Evolutionary conservation across 1,140 invertebrate species (phyloP).

Genomic region (Trialeurodes vaporariorum): DNA sequence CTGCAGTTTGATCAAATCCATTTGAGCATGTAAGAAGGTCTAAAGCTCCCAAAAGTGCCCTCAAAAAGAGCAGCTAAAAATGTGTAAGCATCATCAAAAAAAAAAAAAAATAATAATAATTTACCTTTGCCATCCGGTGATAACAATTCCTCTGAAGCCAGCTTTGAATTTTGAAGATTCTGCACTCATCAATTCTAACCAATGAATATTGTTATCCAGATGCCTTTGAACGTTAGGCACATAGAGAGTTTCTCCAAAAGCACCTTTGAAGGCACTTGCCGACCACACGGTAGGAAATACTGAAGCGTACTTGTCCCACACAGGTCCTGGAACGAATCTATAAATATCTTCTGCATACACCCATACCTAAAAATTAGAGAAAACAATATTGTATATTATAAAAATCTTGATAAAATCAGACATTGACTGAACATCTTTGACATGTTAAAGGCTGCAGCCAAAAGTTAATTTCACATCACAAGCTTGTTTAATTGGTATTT

Average conservation of each 20-base stretch:
- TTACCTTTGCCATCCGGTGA: slow-evolving; percentile 58
- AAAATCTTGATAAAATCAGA: too few species aligned
- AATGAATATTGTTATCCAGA: slow-evolving; percentile 57
- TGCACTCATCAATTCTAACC: slow-evolving; percentile 50
- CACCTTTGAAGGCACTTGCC: slow-evolving; percentile 85
- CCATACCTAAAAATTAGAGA: slow-evolving; percentile 40
- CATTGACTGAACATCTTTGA: too few species aligned
- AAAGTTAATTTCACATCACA: too few species aligned
- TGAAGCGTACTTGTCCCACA: slow-evolving; percentile 66
- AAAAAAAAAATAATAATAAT: neutral
- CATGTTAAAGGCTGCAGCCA: too few species aligned
- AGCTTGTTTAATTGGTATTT: too few species aligned
- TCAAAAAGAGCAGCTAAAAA: too few species aligned
- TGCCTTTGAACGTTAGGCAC: slow-evolving; percentile 49
- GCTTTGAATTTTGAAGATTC: slow-evolving; percentile 42
- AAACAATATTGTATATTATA: too few species aligned
- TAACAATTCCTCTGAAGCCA: slow-evolving; percentile 45
- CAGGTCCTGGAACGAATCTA: slow-evolving; percentile 39
- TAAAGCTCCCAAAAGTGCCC: too few species aligned
- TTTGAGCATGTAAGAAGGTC: too few species aligned
- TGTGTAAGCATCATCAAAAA: too few species aligned
- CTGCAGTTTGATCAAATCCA: too few species aligned
- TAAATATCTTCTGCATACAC: slow-evolving; percentile 45
- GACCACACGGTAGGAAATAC: slow-evolving; percentile 84
- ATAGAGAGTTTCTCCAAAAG: slow-evolving; percentile 64